phyloP scores from a whole-genome alignment of 2,113 vertebrate genomes.

The Aegithalos caudatus region DNA sequence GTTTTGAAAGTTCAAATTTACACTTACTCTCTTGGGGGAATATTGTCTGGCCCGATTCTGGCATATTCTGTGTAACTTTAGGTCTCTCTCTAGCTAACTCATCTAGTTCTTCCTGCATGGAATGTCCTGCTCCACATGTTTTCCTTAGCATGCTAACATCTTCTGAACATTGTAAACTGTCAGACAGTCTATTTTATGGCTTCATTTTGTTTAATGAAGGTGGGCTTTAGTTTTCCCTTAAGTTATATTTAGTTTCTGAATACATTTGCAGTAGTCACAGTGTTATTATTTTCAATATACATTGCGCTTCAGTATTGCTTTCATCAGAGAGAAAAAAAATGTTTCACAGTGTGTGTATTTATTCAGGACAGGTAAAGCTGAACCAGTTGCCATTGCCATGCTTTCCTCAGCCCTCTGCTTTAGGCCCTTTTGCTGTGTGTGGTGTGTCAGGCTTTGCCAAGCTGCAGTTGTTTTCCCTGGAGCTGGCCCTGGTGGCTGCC shows the following conservation, averaged over 20 bases:
- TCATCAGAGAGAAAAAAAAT: rapidly evolving
- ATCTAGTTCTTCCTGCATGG: not conserved
- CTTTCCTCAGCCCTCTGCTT: not conserved
- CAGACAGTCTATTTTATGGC: not conserved
- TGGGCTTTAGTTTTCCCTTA: not conserved
- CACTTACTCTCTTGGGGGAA: not conserved
- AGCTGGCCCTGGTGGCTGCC: not conserved
- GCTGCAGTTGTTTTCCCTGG: not conserved
- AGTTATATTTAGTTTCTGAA: not conserved
- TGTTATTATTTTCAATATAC: not conserved
- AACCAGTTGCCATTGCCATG: not conserved
- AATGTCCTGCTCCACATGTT: not conserved
- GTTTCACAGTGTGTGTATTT: not conserved
- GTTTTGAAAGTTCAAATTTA: not conserved
- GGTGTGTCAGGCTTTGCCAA: not conserved
- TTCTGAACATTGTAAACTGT: not conserved
- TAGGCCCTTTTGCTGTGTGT: rapidly evolving
- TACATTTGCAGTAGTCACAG: not conserved
- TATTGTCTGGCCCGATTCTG: not conserved
- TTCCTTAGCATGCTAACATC: not conserved
- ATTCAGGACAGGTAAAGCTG: not conserved
- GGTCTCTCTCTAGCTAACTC: not conserved
- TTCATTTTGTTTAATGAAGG: not conserved
- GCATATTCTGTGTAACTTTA: rapidly evolving
- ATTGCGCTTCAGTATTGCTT: not conserved